These are phyloP conservation scores for Pygmarrhopalites habei DNA, from an alignment of 1,140 invertebrate genomes.

Conservation along the genomic window DNA sequence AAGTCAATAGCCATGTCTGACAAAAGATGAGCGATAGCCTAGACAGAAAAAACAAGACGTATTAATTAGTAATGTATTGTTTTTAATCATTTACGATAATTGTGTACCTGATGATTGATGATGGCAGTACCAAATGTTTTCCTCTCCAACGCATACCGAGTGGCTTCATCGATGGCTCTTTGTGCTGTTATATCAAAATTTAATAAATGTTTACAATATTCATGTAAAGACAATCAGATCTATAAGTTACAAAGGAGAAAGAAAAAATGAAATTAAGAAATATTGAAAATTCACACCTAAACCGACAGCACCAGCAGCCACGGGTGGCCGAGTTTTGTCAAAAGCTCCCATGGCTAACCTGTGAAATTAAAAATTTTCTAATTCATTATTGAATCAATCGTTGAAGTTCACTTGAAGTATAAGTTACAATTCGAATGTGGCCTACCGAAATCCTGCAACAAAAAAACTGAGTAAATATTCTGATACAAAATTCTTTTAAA, in stretches of 20 bases:
- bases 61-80: neutral
- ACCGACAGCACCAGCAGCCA: conserved; percentile 42
- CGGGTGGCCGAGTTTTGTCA: conserved; percentile 85
- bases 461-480: too few relatives aligned
- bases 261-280: conserved; percentile 8
- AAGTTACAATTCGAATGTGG: too few relatives aligned
- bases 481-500: too few relatives aligned
- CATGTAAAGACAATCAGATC: too few relatives aligned
- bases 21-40: conserved; percentile 82
- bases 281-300: neutral
- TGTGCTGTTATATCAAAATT: too few relatives aligned
- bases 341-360: conserved; percentile 96
- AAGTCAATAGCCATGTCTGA: conserved; percentile 94
- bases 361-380: too few relatives aligned
- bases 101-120: conserved; percentile 56
- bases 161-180: conserved; percentile 84
- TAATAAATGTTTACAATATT: too few relatives aligned
- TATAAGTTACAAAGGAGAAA: too few relatives aligned
- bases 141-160: conserved; percentile 85
- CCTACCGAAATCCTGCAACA: too few relatives aligned
- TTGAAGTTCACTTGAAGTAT: too few relatives aligned
- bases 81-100: neutral
- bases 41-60: neutral
- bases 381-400: too few relatives aligned
- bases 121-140: conserved; percentile 91